These are phyloP conservation scores for Chromis chromis DNA, from an alignment of 2,797 vertebrate genomes.

Conservation along the genomic window DNA sequence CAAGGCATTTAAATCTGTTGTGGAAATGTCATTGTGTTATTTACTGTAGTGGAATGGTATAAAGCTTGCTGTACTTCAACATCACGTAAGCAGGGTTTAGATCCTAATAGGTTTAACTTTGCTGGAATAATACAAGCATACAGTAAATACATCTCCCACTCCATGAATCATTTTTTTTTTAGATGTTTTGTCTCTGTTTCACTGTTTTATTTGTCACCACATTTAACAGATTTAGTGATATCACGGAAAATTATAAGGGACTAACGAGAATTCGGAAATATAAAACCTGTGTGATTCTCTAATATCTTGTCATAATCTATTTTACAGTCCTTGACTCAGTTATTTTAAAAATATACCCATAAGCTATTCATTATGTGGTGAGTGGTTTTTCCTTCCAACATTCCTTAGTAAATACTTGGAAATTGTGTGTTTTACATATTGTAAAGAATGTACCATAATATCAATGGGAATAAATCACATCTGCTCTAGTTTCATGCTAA, in stretches of 20 bases:
- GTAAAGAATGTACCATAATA: neutral
- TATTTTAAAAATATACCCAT: neutral
- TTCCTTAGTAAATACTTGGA: neutral
- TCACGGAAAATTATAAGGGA: neutral
- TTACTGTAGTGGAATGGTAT: neutral
- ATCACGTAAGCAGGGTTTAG: too few relatives aligned
- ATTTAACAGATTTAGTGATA: neutral
- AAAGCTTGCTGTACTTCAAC: too few relatives aligned
- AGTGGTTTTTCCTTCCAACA: neutral
- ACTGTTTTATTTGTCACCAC: too few relatives aligned
- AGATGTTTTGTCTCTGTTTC: too few relatives aligned
- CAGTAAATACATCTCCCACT: too few relatives aligned
- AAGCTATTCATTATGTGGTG: neutral
- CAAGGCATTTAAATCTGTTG: too few relatives aligned
- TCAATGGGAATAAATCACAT: neutral
- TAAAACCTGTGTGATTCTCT: neutral
- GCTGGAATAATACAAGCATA: too few relatives aligned
- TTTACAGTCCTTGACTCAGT: neutral
- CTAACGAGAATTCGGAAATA: neutral
- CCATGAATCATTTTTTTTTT: too few relatives aligned
- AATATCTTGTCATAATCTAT: neutral
- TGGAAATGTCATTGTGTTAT: neutral
- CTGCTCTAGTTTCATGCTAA: constrained; percentile 11
- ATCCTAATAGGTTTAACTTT: too few relatives aligned
- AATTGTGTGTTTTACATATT: neutral